Conservation (phyloP, 1,140 invertebrate genomes). For the Aphis gossypii region DNA sequence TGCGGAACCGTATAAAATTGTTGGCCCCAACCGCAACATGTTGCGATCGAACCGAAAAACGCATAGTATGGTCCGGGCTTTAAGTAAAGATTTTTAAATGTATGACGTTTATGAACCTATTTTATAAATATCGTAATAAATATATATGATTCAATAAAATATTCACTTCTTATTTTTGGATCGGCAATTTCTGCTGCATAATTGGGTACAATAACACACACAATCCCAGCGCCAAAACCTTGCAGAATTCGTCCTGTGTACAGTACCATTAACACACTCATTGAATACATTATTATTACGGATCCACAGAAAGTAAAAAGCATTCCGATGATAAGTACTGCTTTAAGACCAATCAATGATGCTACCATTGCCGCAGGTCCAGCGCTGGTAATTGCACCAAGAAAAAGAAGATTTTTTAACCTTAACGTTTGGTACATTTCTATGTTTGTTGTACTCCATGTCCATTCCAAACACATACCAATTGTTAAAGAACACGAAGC, state of each 20-base stretch:
- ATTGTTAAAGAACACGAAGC: background rate
- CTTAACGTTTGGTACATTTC: background rate
- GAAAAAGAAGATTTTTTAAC: background rate
- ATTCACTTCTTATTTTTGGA: background rate
- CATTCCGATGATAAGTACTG: background rate
- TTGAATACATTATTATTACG: background rate
- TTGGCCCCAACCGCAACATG: too few species aligned
- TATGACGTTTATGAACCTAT: too few species aligned
- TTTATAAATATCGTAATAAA: background rate
- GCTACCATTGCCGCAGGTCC: background rate
- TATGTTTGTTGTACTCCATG: background rate
- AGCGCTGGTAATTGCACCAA: background rate
- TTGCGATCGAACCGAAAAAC: too few species aligned
- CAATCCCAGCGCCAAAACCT: background rate
- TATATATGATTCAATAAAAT: background rate
- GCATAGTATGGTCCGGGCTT: too few species aligned
- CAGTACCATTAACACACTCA: background rate
- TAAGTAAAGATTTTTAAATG: too few species aligned
- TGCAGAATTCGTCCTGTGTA: background rate
- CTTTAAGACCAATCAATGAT: background rate
- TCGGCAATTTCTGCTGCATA: background rate
- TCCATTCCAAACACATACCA: slow-evolving; percentile 21
- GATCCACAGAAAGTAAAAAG: background rate
- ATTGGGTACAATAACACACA: background rate
- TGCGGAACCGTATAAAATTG: too few species aligned